Evolutionary conservation across 2,797 vertebrate species (phyloP), one percentile per base, ranked within the genome.

Genomic region (Acipenser transmontanus): DNA sequence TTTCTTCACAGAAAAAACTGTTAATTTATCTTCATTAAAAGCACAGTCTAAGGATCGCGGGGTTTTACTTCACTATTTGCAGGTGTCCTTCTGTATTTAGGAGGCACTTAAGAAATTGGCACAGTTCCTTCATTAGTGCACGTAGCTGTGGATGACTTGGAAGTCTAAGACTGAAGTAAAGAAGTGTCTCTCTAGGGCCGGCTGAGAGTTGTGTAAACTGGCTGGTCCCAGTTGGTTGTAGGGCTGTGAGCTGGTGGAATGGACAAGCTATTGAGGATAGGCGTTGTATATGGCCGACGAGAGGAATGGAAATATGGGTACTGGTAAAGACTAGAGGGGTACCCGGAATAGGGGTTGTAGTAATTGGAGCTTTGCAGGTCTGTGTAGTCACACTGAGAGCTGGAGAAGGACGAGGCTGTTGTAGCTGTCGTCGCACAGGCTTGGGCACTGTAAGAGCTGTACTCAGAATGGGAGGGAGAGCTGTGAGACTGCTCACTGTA

Each of bases 281-380:
- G 93, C 0, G 92, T 92, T 60, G 93, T 82, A 0, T 98, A 98
- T 57, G 95, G 87, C 5, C 96, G 90, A 68, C 95, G 88, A 3
- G 96, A 93, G 0, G 96, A 95, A 80, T 97, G 96, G 79, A 98
- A 97, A 74, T 98, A 98, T 0, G 95, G 95, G 71, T 97, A 97
- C 81, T 97, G 96, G 81, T 98, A 98, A 66, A 98, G 87, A 76
- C 93, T 84, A 64, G 96, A 95, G 0, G 95, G 88, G 77, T 98
- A 98, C 72, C 94, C 84, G 0, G 97, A 85, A 74, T 97, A 98
- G 0, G 96, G 91, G 74, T 91, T 91, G 83, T 97, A 98, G 84
- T 98, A 98, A 83, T 88, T 88, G 78, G 95, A 91, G 78, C 92
- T 92, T 88, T 98, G 96, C 66, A 98, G 93, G 84, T 99, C 96